A percentile compares a stretch with the other conserved stretches of the same genome.
phyloP scores from a whole-genome alignment of 2,888 invertebrate species.

The Tholera decimalis region DNA sequence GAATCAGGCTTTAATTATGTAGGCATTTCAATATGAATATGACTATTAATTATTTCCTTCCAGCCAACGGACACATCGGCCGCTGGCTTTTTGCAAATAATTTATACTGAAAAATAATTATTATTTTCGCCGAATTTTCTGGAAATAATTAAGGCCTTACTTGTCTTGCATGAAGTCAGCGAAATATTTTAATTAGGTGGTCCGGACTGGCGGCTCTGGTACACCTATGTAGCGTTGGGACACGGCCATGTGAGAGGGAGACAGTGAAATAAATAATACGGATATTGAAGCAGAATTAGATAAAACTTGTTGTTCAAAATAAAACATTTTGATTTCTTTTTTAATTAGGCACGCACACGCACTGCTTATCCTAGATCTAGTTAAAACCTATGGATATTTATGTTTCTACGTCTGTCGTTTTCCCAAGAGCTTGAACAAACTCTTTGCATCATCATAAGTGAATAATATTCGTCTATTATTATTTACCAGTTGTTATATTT shows the following conservation, averaged over 20 bases:
- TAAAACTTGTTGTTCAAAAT: too few species aligned
- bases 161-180: constrained; percentile 78
- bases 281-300: too few species aligned
- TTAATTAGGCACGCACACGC: too few species aligned
- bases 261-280: constrained; percentile 21
- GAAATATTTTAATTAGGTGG: constrained; percentile 90
- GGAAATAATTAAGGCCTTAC: constrained; percentile 61
- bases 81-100: constrained; percentile 43
- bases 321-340: too few species aligned
- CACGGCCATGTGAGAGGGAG: constrained; percentile 50
- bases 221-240: constrained; percentile 59
- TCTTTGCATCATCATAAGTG: too few species aligned
- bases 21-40: constrained; percentile 64
- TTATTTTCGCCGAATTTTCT: constrained; percentile 55
- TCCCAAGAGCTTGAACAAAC: too few species aligned
- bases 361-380: too few species aligned
- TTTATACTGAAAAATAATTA: constrained; percentile 55
- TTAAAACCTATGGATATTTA: too few species aligned
- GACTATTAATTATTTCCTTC: constrained; percentile 79
- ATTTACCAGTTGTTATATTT: too few species aligned
- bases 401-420: too few species aligned
- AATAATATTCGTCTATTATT: too few species aligned
- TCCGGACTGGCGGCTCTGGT: constrained; percentile 68
- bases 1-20: constrained; percentile 35
- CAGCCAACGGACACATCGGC: constrained; percentile 55